These are phyloP conservation scores for Chrysolina americana DNA, from an alignment of 2,888 invertebrate genomes.

Conservation along the genomic window DNA sequence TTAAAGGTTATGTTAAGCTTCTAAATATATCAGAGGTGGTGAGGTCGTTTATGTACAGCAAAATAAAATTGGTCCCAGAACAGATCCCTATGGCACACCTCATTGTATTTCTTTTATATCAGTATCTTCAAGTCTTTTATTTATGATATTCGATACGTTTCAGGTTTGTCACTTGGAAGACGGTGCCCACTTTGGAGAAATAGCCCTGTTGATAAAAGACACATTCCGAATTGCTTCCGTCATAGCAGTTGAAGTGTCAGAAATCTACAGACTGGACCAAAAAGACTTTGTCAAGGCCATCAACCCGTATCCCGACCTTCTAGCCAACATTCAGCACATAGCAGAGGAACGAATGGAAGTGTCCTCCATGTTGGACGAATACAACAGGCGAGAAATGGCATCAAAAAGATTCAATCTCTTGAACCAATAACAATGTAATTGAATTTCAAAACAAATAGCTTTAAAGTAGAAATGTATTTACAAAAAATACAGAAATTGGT, in stretches of 20 bases:
- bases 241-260: conserved; percentile 67
- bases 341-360: conserved; percentile 71
- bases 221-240: conserved; percentile 66
- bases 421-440: conserved; percentile 29
- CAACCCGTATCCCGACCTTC: conserved; percentile 68
- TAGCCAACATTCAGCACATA: conserved; percentile 69
- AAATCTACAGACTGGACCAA: conserved; percentile 67
- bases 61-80: too few species aligned
- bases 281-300: conserved; percentile 68
- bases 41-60: too few species aligned
- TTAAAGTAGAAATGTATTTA: conserved; percentile 52
- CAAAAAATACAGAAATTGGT: conserved; percentile 45
- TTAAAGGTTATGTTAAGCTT: too few species aligned
- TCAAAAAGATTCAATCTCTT: conserved; percentile 44
- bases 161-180: conserved; percentile 73
- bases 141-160: conserved; percentile 28
- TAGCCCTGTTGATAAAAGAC: conserved; percentile 67
- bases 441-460: conserved; percentile 30
- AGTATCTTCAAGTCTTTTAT: too few species aligned
- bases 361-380: conserved; percentile 68
- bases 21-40: too few species aligned
- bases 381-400: conserved; percentile 53
- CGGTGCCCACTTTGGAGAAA: conserved; percentile 73
- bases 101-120: too few species aligned
- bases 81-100: too few species aligned